These are phyloP conservation scores for Antheraea assamensis DNA, from an alignment of 2,888 invertebrate species.

Conservation along the genomic window DNA sequence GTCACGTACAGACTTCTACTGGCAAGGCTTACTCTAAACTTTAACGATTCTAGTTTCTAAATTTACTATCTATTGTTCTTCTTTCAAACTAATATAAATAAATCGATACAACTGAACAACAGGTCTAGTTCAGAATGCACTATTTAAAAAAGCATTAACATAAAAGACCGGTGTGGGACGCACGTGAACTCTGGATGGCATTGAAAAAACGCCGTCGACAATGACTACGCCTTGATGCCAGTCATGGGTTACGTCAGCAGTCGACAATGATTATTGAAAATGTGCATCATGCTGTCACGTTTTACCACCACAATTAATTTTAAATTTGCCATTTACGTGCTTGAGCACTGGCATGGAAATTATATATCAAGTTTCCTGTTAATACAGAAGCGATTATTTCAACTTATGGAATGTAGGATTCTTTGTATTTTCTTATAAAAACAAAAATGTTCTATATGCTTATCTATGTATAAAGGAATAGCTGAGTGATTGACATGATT, in stretches of 20 bases:
- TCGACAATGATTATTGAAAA: slow-evolving; percentile 35
- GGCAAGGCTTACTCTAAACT: too few relatives aligned
- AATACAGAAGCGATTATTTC: not conserved
- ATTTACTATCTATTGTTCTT: too few relatives aligned
- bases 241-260: slow-evolving; percentile 34
- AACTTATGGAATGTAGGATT: not conserved
- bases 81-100: too few relatives aligned
- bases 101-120: not conserved
- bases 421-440: too few relatives aligned
- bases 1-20: too few relatives aligned
- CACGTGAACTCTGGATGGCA: slow-evolving; percentile 27
- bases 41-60: too few relatives aligned
- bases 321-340: slow-evolving; percentile 3
- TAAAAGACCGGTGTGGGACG: slow-evolving; percentile 25
- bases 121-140: not conserved
- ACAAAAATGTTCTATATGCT: too few relatives aligned
- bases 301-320: not conserved
- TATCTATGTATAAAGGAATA: too few relatives aligned
- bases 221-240: slow-evolving; percentile 35
- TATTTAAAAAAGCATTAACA: not conserved
- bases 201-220: slow-evolving; percentile 33
- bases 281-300: slow-evolving; percentile 29
- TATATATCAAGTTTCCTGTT: not conserved
- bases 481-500: too few relatives aligned
- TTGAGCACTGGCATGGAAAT: not conserved